A percentile compares a stretch with the other conserved stretches of the same genome.
Conservation (phyloP, 2,888 invertebrate genomes). For the Himalopsyche anomala region DNA sequence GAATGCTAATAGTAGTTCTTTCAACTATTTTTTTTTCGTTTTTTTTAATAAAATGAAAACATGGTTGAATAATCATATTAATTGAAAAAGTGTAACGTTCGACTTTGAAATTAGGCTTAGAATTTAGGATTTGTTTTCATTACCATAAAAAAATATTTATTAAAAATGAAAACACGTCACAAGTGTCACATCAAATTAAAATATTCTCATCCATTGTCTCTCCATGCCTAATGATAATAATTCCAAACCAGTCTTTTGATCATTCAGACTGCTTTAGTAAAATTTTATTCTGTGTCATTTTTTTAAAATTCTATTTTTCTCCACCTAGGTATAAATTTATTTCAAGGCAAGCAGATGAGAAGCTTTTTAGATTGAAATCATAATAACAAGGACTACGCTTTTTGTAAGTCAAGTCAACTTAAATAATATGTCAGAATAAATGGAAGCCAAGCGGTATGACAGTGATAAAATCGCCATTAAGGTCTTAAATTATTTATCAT, state of each 20-base stretch:
- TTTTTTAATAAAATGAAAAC: no score
- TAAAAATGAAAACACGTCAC: background rate
- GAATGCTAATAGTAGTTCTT: no score
- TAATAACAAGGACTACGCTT: slow-evolving; percentile 22
- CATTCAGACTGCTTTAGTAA: background rate
- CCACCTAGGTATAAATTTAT: background rate
- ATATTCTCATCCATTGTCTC: background rate
- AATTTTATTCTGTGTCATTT: background rate
- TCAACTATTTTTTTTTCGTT: no score
- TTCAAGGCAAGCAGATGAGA: background rate
- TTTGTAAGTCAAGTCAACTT: slow-evolving; percentile 39
- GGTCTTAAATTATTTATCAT: slow-evolving; percentile 8
- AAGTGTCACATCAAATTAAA: background rate
- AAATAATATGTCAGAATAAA: slow-evolving; percentile 18
- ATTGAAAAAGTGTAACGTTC: no score
- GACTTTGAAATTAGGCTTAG: no score
- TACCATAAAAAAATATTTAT: background rate
- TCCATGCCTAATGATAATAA: background rate
- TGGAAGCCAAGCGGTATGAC: slow-evolving; percentile 9
- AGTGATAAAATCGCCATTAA: slow-evolving; percentile 25
- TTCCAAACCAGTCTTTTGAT: background rate
- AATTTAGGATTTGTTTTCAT: no score
- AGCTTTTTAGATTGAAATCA: slow-evolving; percentile 34
- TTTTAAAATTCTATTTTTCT: background rate
- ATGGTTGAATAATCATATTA: no score